Evolutionary conservation across 2,113 vertebrate species (phyloP), one percentile per base, ranked within the genome.

Genomic region (Campylomormyrus tamandua): DNA sequence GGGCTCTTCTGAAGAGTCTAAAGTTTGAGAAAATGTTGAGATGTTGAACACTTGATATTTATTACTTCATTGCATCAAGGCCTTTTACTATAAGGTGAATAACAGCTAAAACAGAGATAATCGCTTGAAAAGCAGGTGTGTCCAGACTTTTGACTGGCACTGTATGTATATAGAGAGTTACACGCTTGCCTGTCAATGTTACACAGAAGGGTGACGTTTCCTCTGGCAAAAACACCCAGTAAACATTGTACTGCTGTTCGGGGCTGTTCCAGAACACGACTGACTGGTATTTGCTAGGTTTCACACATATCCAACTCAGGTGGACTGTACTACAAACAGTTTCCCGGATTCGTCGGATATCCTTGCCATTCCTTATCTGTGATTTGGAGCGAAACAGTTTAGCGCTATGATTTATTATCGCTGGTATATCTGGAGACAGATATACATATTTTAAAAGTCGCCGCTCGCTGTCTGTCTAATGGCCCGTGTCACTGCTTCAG

Each of bases 291-390:
- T 80, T 80, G 35, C 74, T 42, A 17, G 74, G 74, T 80, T 80
- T 80, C 13, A 42, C 17, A n/a, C n/a, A n/a, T n/a, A n/a, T n/a
- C n/a, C n/a, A n/a, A 42, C 15, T 39, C 31, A 80, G 74, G 35
- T 17, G 74, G 31, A 42, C 35, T 19, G 35, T 42, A 17, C 74
- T 13, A 39, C 27, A 3, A 17, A 42, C 17, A 7, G 27, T 4
- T 39, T 31, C n/a, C 31, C 1, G 13, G 31, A 77, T 83, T 83
- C 42, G 35, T 24, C 17, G 48, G 49, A 53, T 15, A 53, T 88
- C 35, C 50, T 45, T 56, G 49, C 70, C 42, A 10, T 89, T 45
- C 49, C 45, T 56, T 89, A 53, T 89, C 49, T 89, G 88, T 49
- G 88, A 80, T 77, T 52, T 89, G 31, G 27, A 70, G 77, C 88